phyloP scores from a whole-genome alignment of 2,113 vertebrate species.

The Nyctereutes procyonoides region DNA sequence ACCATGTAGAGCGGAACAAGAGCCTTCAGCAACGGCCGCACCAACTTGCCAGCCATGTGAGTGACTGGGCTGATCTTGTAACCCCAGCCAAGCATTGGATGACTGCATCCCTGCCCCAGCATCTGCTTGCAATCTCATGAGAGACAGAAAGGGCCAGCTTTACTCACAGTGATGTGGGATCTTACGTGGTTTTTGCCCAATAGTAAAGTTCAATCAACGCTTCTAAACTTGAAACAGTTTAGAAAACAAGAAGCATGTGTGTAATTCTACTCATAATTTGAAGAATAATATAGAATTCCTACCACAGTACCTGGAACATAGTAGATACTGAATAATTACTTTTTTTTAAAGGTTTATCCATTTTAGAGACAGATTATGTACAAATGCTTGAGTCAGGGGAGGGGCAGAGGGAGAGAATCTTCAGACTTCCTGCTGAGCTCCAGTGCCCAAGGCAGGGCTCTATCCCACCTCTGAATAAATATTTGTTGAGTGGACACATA shows the following conservation, averaged over 20 bases:
- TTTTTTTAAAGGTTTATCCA: not conserved
- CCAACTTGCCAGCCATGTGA: not conserved
- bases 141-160: not conserved
- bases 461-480: not conserved
- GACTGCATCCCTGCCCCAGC: not conserved
- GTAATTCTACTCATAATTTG: not conserved
- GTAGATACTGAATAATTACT: not conserved
- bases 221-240: conserved; percentile 19
- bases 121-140: not conserved
- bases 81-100: not conserved
- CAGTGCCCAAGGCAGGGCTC: not conserved
- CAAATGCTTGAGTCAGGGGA: not conserved
- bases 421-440: not conserved
- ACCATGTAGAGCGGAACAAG: not conserved
- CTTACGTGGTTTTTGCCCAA: not conserved
- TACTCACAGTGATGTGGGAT: not conserved
- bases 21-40: not conserved
- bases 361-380: not conserved
- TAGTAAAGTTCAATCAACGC: not conserved
- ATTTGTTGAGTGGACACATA: not conserved
- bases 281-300: not conserved
- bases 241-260: not conserved
- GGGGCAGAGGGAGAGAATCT: not conserved
- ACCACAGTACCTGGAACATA: not conserved
- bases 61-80: not conserved